phyloP scores from a whole-genome alignment of 2,888 invertebrate genomes.

The Seladonia tumulorum region DNA sequence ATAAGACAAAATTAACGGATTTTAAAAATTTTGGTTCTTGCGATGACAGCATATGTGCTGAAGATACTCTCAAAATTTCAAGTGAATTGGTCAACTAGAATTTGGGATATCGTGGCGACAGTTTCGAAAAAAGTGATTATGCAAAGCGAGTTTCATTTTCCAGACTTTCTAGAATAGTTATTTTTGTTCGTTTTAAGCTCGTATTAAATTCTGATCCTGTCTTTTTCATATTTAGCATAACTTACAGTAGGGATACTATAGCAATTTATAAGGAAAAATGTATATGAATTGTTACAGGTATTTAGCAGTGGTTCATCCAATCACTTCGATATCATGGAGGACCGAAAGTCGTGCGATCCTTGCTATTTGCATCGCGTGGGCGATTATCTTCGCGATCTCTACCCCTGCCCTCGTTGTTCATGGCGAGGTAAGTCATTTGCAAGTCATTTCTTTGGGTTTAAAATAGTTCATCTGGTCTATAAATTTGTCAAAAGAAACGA shows the following conservation, averaged over 20 bases:
- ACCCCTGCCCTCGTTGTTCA: constrained; percentile 92
- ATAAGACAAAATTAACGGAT: no score
- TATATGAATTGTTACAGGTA: constrained; percentile 84
- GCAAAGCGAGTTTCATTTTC: neutral
- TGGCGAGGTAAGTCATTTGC: constrained; percentile 88
- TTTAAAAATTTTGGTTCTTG: no score
- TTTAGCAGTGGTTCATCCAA: constrained; percentile 96
- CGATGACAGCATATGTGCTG: no score
- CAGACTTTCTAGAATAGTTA: neutral
- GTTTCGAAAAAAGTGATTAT: no score
- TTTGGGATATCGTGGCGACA: no score
- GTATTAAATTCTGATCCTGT: neutral
- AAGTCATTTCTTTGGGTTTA: no score
- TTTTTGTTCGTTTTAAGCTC: neutral
- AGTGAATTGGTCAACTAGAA: no score
- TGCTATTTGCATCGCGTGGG: constrained; percentile 93
- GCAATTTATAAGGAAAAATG: neutral
- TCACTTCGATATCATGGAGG: constrained; percentile 93
- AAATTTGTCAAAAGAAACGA: neutral
- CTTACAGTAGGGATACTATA: neutral
- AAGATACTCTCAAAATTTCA: no score
- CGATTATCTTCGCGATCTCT: constrained; percentile 91
- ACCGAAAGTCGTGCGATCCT: constrained; percentile 92
- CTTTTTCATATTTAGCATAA: neutral
- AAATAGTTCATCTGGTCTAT: neutral